Percentiles rank a stretch among this genome's conserved stretches.
Evolutionary conservation across 2,113 vertebrate genomes (phyloP).

Genomic region (Onychostruthus taczanowskii): DNA sequence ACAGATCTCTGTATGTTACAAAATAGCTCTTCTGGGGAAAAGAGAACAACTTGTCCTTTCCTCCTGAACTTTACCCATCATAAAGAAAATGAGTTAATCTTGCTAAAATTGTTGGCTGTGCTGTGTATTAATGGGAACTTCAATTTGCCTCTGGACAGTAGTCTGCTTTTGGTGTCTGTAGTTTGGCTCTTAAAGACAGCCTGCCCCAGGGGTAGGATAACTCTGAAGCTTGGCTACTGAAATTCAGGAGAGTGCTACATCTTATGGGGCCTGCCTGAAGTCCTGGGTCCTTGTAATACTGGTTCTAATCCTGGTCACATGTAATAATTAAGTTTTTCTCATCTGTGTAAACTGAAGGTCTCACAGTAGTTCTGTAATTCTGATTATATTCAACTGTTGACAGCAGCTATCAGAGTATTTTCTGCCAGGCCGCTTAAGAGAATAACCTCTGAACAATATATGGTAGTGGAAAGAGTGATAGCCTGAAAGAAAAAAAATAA

Average conservation of each 20-base stretch:
- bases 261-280: not conserved
- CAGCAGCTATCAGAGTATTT: not conserved
- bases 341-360: not conserved
- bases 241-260: not conserved
- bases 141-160: not conserved
- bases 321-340: not conserved
- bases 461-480: slow-evolving; percentile 16
- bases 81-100: not conserved
- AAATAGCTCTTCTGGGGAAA: not conserved
- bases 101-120: not conserved
- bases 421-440: not conserved
- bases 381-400: not conserved
- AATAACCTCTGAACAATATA: not conserved
- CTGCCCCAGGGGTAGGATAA: not conserved
- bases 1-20: not conserved
- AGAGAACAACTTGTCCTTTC: not conserved
- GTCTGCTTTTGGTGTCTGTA: not conserved
- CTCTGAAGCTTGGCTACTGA: not conserved
- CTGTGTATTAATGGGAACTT: not conserved
- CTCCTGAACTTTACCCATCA: not conserved
- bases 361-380: not conserved
- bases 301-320: not conserved
- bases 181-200: not conserved
- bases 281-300: not conserved
- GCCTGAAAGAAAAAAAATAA: not conserved